phyloP scores from a whole-genome alignment of 2,797 vertebrate species.

The Podarcis lilfordi region DNA sequence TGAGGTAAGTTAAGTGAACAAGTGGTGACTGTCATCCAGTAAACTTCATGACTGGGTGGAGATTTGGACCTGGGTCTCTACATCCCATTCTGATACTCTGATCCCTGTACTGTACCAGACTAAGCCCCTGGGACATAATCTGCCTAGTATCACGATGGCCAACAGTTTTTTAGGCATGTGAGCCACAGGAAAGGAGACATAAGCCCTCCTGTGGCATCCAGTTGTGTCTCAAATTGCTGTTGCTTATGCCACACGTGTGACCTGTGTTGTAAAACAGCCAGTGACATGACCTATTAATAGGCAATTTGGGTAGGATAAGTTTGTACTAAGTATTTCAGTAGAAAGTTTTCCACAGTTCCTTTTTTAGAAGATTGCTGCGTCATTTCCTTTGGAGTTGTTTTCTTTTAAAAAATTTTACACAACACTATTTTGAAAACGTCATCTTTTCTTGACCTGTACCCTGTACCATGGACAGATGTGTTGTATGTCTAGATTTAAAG shows the following conservation, averaged over 20 bases:
- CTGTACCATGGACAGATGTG: background rate
- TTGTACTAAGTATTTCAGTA: background rate
- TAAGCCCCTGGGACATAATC: background rate
- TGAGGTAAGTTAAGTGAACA: background rate
- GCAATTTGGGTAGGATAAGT: background rate
- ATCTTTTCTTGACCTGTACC: background rate
- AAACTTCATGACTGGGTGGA: too few relatives aligned
- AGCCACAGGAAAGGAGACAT: too few relatives aligned
- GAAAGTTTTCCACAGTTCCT: background rate
- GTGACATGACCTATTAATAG: background rate
- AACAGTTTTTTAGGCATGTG: background rate
- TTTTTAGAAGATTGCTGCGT: background rate
- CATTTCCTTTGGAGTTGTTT: background rate
- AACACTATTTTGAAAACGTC: background rate
- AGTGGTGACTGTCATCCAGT: too few relatives aligned
- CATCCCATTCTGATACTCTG: background rate
- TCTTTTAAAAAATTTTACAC: background rate
- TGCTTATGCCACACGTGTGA: background rate
- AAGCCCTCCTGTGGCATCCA: background rate
- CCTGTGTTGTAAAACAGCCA: background rate
- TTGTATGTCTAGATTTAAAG: conserved; percentile 17
- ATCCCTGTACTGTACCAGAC: background rate
- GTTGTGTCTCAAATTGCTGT: background rate
- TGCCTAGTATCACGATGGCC: background rate
- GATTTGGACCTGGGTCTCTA: too few relatives aligned